Base-by-base conservation (phyloP, 2,888 invertebrate genomes). In the Philopedon plagiatum region DNA sequence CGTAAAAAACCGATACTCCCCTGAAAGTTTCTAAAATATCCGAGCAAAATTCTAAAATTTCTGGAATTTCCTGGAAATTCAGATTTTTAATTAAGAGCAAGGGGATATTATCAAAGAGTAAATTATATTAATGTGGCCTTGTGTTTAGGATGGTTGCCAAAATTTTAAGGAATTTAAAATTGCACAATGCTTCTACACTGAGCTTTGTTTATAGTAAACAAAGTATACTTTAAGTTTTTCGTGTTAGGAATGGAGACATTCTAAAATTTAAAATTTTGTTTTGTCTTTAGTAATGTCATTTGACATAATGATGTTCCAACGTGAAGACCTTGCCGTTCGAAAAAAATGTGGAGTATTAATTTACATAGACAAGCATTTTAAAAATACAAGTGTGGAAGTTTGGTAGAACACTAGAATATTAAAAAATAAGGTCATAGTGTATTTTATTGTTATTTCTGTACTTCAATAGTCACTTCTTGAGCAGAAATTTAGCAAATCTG, bases 41-140 rank as follows among this genome's bases (percentile, higher is more conserved):
- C 26, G 29, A 11, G 11, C 8, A 46, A 15, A 37, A 9, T 23
- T 4, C 19, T 39, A 7, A 23, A 39, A 58, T 39, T 58, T 9
- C 8, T 1, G 23, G 23, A 13, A 4, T 39, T 58, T 37, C 57
- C 23, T 9, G 21, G 23, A 41, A 39, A 18, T 56, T 34, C 18
- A 39, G 23, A 19, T 9, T 58, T 58, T 58, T 58, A 41, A 58
- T 58, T 58, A 18, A 21, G 1, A 21, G 23, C 39, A 18, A 58
- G 23, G 39, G 37, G 23, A 23, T n/a, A 37, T 34, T 37, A 37
- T 34, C n/a, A n/a, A n/a, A n/a, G n/a, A n/a, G n/a, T n/a, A n/a
- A n/a, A n/a, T n/a, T n/a, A n/a, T 37, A 41, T 58, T 58, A 58
- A 58, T 58, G 58, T 21, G 11, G 37, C 58, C 23, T 13, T 19